Conservation (phyloP, 2,888 invertebrate genomes). For the Dryomyza anilis region DNA sequence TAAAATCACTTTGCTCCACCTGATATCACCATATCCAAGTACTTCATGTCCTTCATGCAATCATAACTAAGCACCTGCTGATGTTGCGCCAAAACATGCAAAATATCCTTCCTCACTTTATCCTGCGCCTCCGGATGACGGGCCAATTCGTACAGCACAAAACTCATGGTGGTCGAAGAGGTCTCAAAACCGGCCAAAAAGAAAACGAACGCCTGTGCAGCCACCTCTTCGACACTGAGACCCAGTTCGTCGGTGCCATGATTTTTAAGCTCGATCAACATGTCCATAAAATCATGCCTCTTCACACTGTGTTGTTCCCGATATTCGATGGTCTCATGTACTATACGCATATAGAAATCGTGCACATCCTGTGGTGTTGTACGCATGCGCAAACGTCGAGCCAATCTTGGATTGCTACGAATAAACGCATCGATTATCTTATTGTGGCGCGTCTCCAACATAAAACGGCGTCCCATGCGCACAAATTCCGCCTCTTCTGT, state of each 20-base stretch:
- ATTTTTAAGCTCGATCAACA: conserved; percentile 58
- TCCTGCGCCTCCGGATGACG: conserved; percentile 39
- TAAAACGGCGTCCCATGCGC: conserved; percentile 41
- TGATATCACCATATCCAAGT: conserved; percentile 61
- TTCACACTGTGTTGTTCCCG: conserved; percentile 51
- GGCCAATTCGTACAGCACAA: conserved; percentile 47
- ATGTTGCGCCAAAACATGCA: conserved; percentile 49
- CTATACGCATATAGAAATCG: conserved; percentile 51
- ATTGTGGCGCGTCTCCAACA: conserved; percentile 36
- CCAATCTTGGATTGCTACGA: conserved; percentile 40
- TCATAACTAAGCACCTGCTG: conserved; percentile 61
- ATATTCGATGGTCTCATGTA: conserved; percentile 54
- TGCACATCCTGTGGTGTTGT: conserved; percentile 41
- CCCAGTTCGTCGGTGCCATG: conserved; percentile 26
- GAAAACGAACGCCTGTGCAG: conserved; percentile 45
- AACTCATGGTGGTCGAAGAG: conserved; percentile 67
- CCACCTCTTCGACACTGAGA: conserved; percentile 40
- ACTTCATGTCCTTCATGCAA: conserved; percentile 60
- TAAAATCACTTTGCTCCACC: too few relatives aligned
- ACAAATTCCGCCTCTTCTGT: conserved; percentile 57
- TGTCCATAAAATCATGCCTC: conserved; percentile 63
- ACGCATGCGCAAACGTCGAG: conserved; percentile 41
- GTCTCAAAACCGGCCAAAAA: conserved; percentile 67
- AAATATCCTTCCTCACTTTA: conserved; percentile 51
- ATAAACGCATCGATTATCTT: conserved; percentile 32